Evolutionary conservation across 2,113 vertebrate species (phyloP).

Genomic region (Lasiurus borealis): DNA sequence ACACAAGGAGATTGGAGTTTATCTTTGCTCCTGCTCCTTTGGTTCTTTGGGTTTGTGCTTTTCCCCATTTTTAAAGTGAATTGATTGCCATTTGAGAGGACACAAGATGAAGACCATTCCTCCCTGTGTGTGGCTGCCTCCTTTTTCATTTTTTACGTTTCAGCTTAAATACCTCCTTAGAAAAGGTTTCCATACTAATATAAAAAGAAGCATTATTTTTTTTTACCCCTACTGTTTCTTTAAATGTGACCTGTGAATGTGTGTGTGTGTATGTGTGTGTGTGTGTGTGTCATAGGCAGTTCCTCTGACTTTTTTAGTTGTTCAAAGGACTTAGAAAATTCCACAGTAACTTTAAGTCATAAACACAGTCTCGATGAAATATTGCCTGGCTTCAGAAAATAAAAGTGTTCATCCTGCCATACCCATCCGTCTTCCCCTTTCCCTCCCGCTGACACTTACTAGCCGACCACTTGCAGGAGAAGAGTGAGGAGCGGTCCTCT

Average conservation of each 20-base stretch:
- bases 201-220: neutral
- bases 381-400: neutral
- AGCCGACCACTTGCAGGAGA: neutral
- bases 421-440: neutral
- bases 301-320: neutral
- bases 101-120: neutral
- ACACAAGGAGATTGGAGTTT: neutral
- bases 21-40: neutral
- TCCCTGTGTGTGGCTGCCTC: neutral
- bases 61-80: neutral
- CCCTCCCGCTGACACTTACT: neutral
- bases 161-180: neutral
- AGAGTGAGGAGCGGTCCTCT: neutral
- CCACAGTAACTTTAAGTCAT: neutral
- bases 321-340: neutral
- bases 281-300: neutral
- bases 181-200: neutral
- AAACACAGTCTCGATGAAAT: neutral
- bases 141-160: slow-evolving; percentile 20
- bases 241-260: neutral
- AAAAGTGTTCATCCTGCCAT: neutral
- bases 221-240: neutral
- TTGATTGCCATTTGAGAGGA: neutral
- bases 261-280: neutral
- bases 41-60: neutral